Conservation (phyloP, 1,140 invertebrate species). For the Drosophila parabipectinata region DNA sequence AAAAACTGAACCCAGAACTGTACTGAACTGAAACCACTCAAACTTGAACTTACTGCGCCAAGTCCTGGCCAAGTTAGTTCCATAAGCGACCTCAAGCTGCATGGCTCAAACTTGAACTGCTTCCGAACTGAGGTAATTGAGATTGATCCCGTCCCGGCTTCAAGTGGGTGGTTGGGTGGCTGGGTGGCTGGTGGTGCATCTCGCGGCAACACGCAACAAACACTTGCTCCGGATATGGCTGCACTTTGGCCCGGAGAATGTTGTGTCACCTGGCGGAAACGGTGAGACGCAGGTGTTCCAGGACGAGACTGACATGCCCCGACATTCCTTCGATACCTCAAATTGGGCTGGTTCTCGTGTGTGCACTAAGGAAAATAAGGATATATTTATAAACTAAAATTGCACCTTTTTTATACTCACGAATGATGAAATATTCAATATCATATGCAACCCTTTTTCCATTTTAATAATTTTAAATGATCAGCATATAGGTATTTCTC, state of each 20-base stretch:
- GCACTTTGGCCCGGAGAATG: slow-evolving; percentile 24
- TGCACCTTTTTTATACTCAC: too few species aligned
- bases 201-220: slow-evolving; percentile 41
- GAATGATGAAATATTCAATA: too few species aligned
- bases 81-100: slow-evolving; percentile 37
- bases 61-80: slow-evolving; percentile 40
- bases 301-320: slow-evolving; percentile 23
- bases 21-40: slow-evolving; percentile 7
- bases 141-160: slow-evolving; percentile 32
- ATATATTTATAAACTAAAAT: too few species aligned
- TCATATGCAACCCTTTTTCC: background rate
- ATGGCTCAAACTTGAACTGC: slow-evolving; percentile 38
- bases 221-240: slow-evolving; percentile 1
- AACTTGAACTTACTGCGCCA: slow-evolving; percentile 36
- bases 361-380: slow-evolving; percentile 11
- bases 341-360: slow-evolving; percentile 19
- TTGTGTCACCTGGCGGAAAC: slow-evolving; percentile 21
- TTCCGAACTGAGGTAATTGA: slow-evolving; percentile 40
- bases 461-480: background rate
- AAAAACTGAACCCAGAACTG: background rate
- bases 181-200: slow-evolving; percentile 7
- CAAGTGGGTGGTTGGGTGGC: background rate
- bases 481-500: background rate
- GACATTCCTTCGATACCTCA: slow-evolving; percentile 43
- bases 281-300: background rate